Percentiles rank a stretch among this genome's conserved stretches.
Conservation (phyloP, 2,113 vertebrate genomes). For the Ptilonorhynchus violaceus region DNA sequence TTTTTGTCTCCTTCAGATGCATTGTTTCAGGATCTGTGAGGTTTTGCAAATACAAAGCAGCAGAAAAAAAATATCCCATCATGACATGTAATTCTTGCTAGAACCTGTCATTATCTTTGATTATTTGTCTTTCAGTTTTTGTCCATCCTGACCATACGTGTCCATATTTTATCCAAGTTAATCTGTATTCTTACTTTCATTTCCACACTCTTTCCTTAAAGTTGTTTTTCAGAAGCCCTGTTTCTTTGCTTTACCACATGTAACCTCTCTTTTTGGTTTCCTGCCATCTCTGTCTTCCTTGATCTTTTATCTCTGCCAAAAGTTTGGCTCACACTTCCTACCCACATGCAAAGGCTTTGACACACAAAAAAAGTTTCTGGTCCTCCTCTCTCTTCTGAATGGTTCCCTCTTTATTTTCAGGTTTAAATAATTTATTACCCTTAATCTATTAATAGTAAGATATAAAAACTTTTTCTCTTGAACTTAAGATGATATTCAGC, state of each 20-base stretch:
- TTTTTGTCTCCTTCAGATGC: not conserved
- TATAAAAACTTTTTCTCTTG: not conserved
- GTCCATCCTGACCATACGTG: not conserved
- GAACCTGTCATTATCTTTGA: not conserved
- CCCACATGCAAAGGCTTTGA: not conserved
- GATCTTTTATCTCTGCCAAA: not conserved
- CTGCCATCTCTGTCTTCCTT: not conserved
- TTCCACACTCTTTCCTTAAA: not conserved
- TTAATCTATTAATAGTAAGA: not conserved
- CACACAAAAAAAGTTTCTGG: fast-evolving
- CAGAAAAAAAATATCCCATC: not conserved
- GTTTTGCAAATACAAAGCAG: not conserved
- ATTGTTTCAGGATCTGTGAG: not conserved
- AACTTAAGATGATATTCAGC: not conserved
- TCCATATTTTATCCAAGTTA: not conserved
- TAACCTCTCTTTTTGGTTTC: not conserved
- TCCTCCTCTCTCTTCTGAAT: not conserved
- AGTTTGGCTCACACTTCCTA: not conserved
- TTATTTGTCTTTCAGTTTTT: not conserved
- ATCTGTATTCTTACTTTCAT: not conserved
- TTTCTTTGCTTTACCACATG: not conserved
- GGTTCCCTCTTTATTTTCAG: not conserved
- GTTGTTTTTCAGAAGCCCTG: not conserved
- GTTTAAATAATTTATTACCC: not conserved
- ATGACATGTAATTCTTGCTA: not conserved